Percentiles rank a stretch among this genome's conserved stretches.
Evolutionary conservation across 2,888 invertebrate genomes (phyloP).

Genomic region (Eupsilia transversa): DNA sequence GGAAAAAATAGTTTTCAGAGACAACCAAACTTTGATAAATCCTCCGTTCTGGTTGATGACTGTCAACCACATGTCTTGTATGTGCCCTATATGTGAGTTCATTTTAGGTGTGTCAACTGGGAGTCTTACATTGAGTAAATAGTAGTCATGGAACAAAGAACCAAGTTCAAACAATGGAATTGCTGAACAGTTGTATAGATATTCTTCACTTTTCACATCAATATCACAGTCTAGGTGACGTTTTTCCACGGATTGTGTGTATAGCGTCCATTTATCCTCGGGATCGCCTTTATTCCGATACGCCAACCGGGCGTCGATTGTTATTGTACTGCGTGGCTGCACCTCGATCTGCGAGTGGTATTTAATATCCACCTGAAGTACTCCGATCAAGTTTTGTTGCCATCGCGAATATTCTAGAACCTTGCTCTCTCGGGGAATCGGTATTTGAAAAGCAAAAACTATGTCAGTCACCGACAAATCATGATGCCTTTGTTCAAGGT

Average conservation of each 20-base stretch:
- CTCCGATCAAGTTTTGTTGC: constrained; percentile 99
- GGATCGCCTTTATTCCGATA: constrained; percentile 96
- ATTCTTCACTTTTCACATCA: constrained; percentile 90
- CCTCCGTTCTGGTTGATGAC: constrained; percentile 99
- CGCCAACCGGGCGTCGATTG: constrained; percentile 95
- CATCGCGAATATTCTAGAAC: constrained; percentile 97
- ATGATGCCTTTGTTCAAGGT: constrained; percentile 83
- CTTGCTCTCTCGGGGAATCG: constrained; percentile 93
- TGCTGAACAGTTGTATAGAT: constrained; percentile 96
- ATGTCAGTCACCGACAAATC: constrained; percentile 93
- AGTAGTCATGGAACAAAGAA: constrained; percentile 98
- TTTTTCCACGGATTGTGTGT: constrained; percentile 95
- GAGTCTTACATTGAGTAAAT: constrained; percentile 97
- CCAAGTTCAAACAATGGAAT: constrained; percentile 99
- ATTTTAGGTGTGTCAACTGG: constrained; percentile 93
- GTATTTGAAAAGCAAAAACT: constrained; percentile 97
- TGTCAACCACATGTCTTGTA: constrained; percentile 95
- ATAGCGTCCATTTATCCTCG: constrained; percentile 95
- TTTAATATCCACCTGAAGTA: constrained; percentile 96
- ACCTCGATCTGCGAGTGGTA: constrained; percentile 92
- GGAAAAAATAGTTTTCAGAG: constrained; percentile 98
- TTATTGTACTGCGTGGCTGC: constrained; percentile 92
- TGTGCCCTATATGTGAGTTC: constrained; percentile 95
- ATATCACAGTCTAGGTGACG: constrained; percentile 96
- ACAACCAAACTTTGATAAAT: constrained; percentile 99